These are phyloP conservation scores for Ditylenchus dipsaci DNA, from an alignment of 1,140 invertebrate species.

Conservation along the genomic window DNA sequence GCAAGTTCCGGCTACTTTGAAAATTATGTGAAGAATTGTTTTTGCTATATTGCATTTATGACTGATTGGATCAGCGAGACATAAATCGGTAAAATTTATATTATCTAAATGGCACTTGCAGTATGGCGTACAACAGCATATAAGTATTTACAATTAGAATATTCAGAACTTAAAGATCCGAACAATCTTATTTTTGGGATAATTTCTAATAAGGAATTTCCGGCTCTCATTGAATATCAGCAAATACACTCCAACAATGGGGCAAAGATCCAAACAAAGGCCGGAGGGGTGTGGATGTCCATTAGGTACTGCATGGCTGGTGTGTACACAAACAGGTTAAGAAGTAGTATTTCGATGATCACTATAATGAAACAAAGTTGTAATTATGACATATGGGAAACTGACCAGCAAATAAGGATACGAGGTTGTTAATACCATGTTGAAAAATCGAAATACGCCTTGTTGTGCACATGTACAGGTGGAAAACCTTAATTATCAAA, in stretches of 20 bases:
- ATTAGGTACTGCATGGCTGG: slow-evolving; percentile 53
- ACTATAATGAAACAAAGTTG: slow-evolving; percentile 9
- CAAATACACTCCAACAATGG: slow-evolving; percentile 48
- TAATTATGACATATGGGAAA: no score
- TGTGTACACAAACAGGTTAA: slow-evolving; percentile 56
- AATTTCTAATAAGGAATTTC: slow-evolving; percentile 47
- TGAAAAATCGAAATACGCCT: slow-evolving; percentile 53
- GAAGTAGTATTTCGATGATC: slow-evolving; percentile 53
- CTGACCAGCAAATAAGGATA: slow-evolving; percentile 45
- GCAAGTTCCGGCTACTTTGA: no score
- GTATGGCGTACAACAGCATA: no score
- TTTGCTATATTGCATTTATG: no score
- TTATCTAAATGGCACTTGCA: no score
- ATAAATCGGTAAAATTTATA: no score
- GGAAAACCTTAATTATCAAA: slow-evolving; percentile 47
- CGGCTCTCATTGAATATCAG: slow-evolving; percentile 45
- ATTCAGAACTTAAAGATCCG: slow-evolving; percentile 43
- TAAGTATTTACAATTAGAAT: no score
- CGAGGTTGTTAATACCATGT: slow-evolving; percentile 55
- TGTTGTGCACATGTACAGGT: slow-evolving; percentile 57
- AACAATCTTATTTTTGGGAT: slow-evolving; percentile 48
- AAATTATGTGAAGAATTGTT: no score
- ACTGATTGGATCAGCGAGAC: no score
- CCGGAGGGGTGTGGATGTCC: slow-evolving; percentile 49
- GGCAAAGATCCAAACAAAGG: slow-evolving; percentile 45